phyloP scores from a whole-genome alignment of 2,113 vertebrate species.

The Labeo catla region DNA sequence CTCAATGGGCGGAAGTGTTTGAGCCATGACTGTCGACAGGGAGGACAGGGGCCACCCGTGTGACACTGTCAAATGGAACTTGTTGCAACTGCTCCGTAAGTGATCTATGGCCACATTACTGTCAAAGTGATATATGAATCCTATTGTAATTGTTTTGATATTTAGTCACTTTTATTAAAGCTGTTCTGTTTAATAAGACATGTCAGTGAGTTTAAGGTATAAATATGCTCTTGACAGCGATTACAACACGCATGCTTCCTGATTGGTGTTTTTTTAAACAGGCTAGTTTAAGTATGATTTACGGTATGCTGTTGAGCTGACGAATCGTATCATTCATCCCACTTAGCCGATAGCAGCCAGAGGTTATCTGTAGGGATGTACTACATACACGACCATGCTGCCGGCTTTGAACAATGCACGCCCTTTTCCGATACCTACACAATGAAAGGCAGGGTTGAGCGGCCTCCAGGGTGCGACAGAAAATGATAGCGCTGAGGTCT shows the following conservation, averaged over 20 bases:
- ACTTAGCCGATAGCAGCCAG: constrained; percentile 29
- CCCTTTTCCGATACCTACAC: constrained; percentile 78
- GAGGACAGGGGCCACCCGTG: constrained; percentile 68
- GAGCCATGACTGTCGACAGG: constrained; percentile 47
- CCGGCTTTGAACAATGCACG: constrained; percentile 64
- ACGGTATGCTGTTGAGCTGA: constrained; percentile 2
- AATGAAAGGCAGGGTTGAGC: constrained; percentile 69
- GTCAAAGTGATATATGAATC: constrained; percentile 3
- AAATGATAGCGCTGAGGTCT: constrained; percentile 42
- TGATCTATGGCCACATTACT: not conserved
- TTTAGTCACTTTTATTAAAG: not conserved
- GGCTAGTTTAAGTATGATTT: constrained; percentile 15
- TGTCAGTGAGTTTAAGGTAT: not conserved
- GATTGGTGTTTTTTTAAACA: not conserved
- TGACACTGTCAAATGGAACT: constrained; percentile 48
- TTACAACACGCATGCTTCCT: constrained; percentile 8
- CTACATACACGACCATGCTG: constrained; percentile 63
- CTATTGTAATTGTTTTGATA: not conserved
- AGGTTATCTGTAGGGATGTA: constrained; percentile 65
- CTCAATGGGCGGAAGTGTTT: constrained; percentile 77
- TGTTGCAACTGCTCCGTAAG: constrained; percentile 44
- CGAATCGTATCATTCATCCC: constrained; percentile 39
- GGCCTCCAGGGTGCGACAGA: constrained; percentile 64
- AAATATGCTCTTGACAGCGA: not conserved
- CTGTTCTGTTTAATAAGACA: not conserved